Evolutionary conservation across 2,888 invertebrate species (phyloP).

Genomic region (Psylliodes chrysocephalus): DNA sequence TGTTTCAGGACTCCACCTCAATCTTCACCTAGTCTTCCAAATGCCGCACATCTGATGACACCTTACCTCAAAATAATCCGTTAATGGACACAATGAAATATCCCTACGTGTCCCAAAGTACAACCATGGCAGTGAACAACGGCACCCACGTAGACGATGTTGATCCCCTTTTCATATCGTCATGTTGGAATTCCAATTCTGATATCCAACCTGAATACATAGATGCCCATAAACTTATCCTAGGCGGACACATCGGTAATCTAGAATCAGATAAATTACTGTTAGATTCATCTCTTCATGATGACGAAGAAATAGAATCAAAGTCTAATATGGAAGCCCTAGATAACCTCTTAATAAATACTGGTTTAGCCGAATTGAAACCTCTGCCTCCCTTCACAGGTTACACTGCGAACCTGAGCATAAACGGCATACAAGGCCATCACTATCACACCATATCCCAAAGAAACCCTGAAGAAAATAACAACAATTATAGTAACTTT

Average conservation of each 20-base stretch:
- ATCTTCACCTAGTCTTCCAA: too few species aligned
- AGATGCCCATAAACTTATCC: constrained; percentile 67
- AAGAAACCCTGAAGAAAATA: constrained; percentile 78
- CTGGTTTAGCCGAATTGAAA: constrained; percentile 83
- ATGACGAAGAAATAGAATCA: constrained; percentile 64
- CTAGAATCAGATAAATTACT: constrained; percentile 67
- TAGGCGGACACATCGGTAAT: constrained; percentile 68
- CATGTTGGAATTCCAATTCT: constrained; percentile 72
- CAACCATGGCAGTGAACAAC: constrained; percentile 62
- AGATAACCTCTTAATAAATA: constrained; percentile 59
- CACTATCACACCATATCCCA: constrained; percentile 88
- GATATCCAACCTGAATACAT: constrained; percentile 65
- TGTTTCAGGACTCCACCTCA: constrained; percentile 10
- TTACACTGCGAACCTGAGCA: constrained; percentile 86
- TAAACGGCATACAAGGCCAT: constrained; percentile 88
- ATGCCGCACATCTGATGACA: too few species aligned
- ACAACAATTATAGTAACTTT: constrained; percentile 69
- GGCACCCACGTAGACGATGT: constrained; percentile 67
- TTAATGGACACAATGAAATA: constrained; percentile 64
- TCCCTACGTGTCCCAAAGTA: constrained; percentile 61
- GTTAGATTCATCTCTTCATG: constrained; percentile 66
- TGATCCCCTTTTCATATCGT: constrained; percentile 78
- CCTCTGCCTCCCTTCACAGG: constrained; percentile 88
- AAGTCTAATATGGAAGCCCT: constrained; percentile 73
- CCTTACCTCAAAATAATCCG: constrained; percentile 12